A percentile compares a stretch with the other conserved stretches of the same genome.
phyloP scores from a whole-genome alignment of 2,888 invertebrate species.

The Masnerella sp. region DNA sequence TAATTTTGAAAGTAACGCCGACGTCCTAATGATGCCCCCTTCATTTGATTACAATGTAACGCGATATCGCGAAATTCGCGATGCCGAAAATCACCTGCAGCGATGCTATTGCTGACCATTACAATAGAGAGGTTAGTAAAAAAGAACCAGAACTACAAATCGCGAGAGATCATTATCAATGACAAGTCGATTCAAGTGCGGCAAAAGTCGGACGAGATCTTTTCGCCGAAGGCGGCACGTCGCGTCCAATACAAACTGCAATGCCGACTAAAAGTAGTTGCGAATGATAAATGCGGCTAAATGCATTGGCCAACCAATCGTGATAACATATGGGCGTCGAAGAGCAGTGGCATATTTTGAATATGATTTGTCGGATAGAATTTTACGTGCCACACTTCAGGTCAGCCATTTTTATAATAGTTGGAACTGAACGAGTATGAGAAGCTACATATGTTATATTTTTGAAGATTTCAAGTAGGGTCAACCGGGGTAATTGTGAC shows the following conservation, averaged over 20 bases:
- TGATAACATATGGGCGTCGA: conserved; percentile 57
- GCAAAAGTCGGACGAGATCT: conserved; percentile 24
- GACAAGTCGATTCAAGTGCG: conserved; percentile 38
- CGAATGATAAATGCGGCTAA: conserved; percentile 67
- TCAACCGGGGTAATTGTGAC: no score
- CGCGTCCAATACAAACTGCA: conserved; percentile 60
- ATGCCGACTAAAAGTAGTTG: conserved; percentile 67
- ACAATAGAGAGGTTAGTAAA: conserved; percentile 32
- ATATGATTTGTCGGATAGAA: conserved; percentile 63
- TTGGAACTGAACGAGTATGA: no score
- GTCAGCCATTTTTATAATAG: no score
- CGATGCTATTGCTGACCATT: conserved; percentile 19
- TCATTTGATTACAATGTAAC: conserved; percentile 38
- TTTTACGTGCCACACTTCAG: no score
- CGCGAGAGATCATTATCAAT: conserved; percentile 40
- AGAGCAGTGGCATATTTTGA: conserved; percentile 69
- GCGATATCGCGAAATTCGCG: conserved; percentile 14
- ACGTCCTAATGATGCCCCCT: conserved; percentile 21
- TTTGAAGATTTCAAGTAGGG: no score
- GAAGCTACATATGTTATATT: no score
- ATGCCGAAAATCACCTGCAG: conserved; percentile 4
- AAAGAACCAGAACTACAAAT: conserved; percentile 33
- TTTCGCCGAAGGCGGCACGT: conserved; percentile 32
- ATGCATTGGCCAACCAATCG: conserved; percentile 28
- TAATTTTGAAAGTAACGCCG: no score